Percentiles rank a stretch among this genome's conserved stretches.
phyloP scores from a whole-genome alignment of 1,140 invertebrate species.

The Megathymus violae region DNA sequence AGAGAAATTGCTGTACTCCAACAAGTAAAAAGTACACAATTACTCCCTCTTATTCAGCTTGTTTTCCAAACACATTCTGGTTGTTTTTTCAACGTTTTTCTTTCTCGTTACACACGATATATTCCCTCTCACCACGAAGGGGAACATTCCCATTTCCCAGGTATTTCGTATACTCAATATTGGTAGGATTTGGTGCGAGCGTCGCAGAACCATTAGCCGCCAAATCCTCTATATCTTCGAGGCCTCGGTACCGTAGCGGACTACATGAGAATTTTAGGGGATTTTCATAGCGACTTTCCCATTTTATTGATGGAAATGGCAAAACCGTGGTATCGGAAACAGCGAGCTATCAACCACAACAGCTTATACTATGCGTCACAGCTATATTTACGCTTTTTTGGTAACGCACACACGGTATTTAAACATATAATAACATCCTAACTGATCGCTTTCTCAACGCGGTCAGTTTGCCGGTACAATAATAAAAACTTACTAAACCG shows the following conservation, averaged over 20 bases:
- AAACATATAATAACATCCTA: no score
- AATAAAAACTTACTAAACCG: no score
- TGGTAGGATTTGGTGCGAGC: slow-evolving; percentile 72
- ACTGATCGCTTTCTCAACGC: no score
- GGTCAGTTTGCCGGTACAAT: no score
- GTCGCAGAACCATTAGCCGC: slow-evolving; percentile 65
- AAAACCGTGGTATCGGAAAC: slow-evolving; percentile 10
- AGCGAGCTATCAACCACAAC: no score
- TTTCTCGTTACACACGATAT: slow-evolving; percentile 65
- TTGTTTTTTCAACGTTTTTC: slow-evolving; percentile 49
- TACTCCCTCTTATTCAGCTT: slow-evolving; percentile 8
- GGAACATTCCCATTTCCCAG: slow-evolving; percentile 73
- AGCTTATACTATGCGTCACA: no score
- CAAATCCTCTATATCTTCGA: slow-evolving; percentile 59
- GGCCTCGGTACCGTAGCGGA: slow-evolving; percentile 54
- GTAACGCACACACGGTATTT: no score
- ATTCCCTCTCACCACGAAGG: slow-evolving; percentile 59
- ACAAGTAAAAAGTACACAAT: slow-evolving; percentile 2
- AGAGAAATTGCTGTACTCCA: no score
- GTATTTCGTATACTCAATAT: slow-evolving; percentile 76
- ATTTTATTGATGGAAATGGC: slow-evolving; percentile 35
- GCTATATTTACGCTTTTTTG: no score
- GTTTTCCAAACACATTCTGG: slow-evolving; percentile 16
- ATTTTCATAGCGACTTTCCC: slow-evolving; percentile 54
- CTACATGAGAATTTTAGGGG: slow-evolving; percentile 58